Base-by-base conservation (phyloP, 2,797 vertebrate species). In the Enteromius mattozi region DNA sequence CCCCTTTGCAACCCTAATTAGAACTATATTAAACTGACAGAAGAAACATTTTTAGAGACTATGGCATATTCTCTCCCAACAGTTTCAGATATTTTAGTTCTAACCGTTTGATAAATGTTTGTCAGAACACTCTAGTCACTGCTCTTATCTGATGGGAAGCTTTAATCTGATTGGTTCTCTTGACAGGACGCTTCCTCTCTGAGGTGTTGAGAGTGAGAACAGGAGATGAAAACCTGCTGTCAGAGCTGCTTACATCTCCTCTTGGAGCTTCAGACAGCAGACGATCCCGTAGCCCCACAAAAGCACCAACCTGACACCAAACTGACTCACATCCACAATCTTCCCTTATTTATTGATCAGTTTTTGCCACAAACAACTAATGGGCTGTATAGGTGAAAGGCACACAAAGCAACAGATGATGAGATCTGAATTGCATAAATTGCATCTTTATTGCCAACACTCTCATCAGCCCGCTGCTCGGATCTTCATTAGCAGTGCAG, bases 151-250 rank as follows among this genome's bases (percentile, higher is more conserved):
- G 13, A 63, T 83, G 16, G 49, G 82, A 72, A 6, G 24, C 72
- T 84, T 77, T 72, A 80, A 88, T 87, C 63, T 76, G 74, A 85
- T 65, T 69, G 83, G 87, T 85, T 30, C 59, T 77, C 59, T 24
- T 88, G 85, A 83, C 76, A 49, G 81, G 71, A 27, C 56, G n/a
- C 51, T 79, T 84, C 21, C 42, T 85, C 51, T 59, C 83, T 65
- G 69, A 35, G 71, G 59, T 9, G 56, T 65, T 79, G 65, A 65
- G 69, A 83, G 74, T 13, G 78, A 88, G 81, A 86, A 61, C 27
- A 40, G 21, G 56, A 49, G 74, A 42, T 49, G 79, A 84, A 75
- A n/a, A 54, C 45, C 71, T 78, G 79, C 82, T 88, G 81, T 81
- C 82, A 87, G 51, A 84, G 45, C 54, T 16, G 61, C 80, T 87